Conservation (phyloP, 2,113 vertebrate species). For the Sula dactylatra region DNA sequence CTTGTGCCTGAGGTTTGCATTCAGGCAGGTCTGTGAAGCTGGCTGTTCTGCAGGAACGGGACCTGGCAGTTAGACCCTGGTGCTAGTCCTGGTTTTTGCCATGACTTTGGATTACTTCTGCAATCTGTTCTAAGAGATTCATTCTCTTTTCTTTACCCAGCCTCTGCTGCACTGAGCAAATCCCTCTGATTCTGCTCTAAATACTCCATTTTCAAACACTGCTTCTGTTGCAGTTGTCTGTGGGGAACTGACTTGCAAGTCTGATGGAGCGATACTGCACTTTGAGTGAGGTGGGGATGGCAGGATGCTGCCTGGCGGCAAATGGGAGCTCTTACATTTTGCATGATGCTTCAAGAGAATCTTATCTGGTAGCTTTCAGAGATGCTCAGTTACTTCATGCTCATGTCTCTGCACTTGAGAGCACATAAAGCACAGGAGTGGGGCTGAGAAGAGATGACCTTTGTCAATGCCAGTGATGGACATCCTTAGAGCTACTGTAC, state of each 20-base stretch:
- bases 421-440: not conserved
- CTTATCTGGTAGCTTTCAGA: not conserved
- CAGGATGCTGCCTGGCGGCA: not conserved
- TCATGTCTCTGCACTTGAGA: not conserved
- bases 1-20: accelerated
- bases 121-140: not conserved
- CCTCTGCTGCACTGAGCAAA: not conserved
- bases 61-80: not conserved
- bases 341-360: not conserved
- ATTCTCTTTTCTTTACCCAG: not conserved
- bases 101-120: not conserved
- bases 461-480: not conserved
- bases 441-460: not conserved
- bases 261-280: not conserved
- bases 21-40: not conserved
- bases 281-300: not conserved
- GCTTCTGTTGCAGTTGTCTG: not conserved
- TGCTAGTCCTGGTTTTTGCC: not conserved
- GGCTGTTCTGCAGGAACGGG: not conserved
- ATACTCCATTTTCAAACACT: not conserved
- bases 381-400: not conserved
- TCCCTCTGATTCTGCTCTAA: not conserved
- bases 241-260: not conserved
- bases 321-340: not conserved
- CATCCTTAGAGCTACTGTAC: not conserved